These are phyloP conservation scores for Drusus annulatus DNA, from an alignment of 1,140 invertebrate genomes.

Conservation along the genomic window DNA sequence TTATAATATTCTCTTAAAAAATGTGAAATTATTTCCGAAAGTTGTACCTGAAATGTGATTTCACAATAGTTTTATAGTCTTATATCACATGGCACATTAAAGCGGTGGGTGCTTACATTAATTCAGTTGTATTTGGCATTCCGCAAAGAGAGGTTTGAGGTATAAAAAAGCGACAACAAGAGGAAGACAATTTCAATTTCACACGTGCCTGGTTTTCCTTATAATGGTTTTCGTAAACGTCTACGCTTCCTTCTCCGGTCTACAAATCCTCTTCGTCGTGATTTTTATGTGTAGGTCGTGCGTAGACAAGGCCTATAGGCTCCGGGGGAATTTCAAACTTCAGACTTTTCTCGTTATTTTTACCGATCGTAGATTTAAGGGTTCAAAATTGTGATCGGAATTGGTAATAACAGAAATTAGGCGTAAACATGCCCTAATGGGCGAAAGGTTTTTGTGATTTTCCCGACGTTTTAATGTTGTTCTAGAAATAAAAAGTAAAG, in stretches of 20 bases:
- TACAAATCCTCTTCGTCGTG: slow-evolving; percentile 38
- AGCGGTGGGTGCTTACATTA: background rate
- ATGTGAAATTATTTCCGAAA: too few relatives aligned
- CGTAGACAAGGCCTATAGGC: slow-evolving; percentile 45
- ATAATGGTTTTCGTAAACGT: slow-evolving; percentile 57
- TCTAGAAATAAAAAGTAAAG: background rate
- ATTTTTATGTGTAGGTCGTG: slow-evolving; percentile 59
- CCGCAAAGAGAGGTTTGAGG: slow-evolving; percentile 54
- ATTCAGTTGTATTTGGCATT: slow-evolving; percentile 4
- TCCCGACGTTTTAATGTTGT: background rate
- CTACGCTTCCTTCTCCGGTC: slow-evolving; percentile 44
- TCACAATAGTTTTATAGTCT: too few relatives aligned
- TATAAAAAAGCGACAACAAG: slow-evolving; percentile 57
- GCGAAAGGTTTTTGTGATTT: slow-evolving; percentile 6
- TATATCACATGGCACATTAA: too few relatives aligned
- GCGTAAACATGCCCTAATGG: slow-evolving; percentile 45
- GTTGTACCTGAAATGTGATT: too few relatives aligned
- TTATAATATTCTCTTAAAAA: too few relatives aligned
- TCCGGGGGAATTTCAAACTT: slow-evolving; percentile 53
- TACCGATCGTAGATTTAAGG: slow-evolving; percentile 55
- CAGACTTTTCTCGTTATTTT: slow-evolving; percentile 58
- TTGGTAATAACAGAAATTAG: slow-evolving; percentile 59
- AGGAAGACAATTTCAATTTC: slow-evolving; percentile 60
- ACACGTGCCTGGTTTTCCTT: slow-evolving; percentile 59
- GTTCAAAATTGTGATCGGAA: slow-evolving; percentile 58